phyloP scores from a whole-genome alignment of 1,140 invertebrate genomes.

The Glossosoma conforme region DNA sequence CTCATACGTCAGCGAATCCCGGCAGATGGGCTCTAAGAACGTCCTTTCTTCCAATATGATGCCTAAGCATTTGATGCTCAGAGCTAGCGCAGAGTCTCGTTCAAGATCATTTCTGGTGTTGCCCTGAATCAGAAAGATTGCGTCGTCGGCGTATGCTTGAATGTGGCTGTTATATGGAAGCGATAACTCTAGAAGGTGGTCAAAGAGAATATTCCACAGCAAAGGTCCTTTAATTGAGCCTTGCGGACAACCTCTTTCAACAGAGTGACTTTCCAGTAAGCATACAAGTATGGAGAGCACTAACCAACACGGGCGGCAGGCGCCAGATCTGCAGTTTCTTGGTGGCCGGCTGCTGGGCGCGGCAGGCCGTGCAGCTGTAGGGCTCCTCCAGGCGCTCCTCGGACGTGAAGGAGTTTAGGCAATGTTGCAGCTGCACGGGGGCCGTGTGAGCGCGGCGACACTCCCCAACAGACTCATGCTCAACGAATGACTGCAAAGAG shows the following conservation, averaged over 20 bases:
- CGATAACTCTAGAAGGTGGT: no score
- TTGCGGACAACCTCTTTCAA: no score
- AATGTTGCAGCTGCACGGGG: conserved; percentile 74
- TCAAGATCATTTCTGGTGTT: no score
- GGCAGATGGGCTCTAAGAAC: background rate
- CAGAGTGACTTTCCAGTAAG: no score
- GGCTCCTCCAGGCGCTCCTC: conserved; percentile 80
- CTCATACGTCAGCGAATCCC: background rate
- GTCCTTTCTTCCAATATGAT: no score
- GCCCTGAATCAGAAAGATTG: no score
- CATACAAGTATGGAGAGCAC: conserved; percentile 30
- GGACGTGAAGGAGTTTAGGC: conserved; percentile 78
- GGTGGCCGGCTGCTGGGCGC: conserved; percentile 73
- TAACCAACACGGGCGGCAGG: conserved; percentile 77
- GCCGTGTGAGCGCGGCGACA: conserved; percentile 65
- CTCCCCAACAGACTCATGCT: conserved; percentile 66
- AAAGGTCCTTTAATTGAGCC: no score
- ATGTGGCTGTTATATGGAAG: no score
- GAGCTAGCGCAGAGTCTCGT: no score
- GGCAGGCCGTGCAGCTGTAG: conserved; percentile 80
- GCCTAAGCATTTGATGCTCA: no score
- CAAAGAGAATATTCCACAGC: no score
- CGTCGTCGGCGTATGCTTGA: no score
- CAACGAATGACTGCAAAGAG: conserved; percentile 56
- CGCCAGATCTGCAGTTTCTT: conserved; percentile 90